Base-by-base conservation (phyloP, 2,888 invertebrate species). In the Cremastobaeus sp. region DNA sequence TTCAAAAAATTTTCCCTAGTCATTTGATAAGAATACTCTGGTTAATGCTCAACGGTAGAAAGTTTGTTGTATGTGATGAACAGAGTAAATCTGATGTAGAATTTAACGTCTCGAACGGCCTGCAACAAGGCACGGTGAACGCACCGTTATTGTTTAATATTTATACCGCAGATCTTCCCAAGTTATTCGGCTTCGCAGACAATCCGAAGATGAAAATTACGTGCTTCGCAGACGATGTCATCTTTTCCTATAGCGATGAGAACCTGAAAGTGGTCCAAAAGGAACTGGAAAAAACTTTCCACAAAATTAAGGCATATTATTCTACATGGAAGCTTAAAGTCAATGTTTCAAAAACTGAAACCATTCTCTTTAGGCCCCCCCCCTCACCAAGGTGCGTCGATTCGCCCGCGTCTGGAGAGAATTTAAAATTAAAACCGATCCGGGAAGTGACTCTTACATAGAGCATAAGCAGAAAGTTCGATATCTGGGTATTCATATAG, bases 81-180 rank as follows among this genome's bases (percentile, higher is more conserved):
- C n/a, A n/a, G n/a, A n/a, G n/a, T n/a, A n/a, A n/a, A n/a, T n/a
- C n/a, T n/a, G n/a, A n/a, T n/a, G n/a, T n/a, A n/a, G n/a, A n/a
- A n/a, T n/a, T n/a, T n/a, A n/a, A n/a, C n/a, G n/a, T n/a, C n/a
- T n/a, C n/a, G n/a, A n/a, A n/a, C n/a, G n/a, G n/a, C n/a, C n/a
- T n/a, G n/a, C n/a, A n/a, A n/a, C n/a, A n/a, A n/a, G n/a, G n/a
- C n/a, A n/a, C 76, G 0, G 65, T 77, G 0, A 76, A 54, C 3
- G 55, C 72, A 0, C 76, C 45, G 1, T 2, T 59, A 4, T 14
- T 62, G 1, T 64, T 62, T 17, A 69, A 52, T n/a, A 69, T 74
- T 3, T 68, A 65, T 34, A 9, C 20, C 5, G 28, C 43, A 34
- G 64, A 64, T n/a, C n/a, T 68, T 1, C 12, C 59, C 0, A 45